Conservation (phyloP, 23 tunicate species). For the Trididemnum miniatum region DNA sequence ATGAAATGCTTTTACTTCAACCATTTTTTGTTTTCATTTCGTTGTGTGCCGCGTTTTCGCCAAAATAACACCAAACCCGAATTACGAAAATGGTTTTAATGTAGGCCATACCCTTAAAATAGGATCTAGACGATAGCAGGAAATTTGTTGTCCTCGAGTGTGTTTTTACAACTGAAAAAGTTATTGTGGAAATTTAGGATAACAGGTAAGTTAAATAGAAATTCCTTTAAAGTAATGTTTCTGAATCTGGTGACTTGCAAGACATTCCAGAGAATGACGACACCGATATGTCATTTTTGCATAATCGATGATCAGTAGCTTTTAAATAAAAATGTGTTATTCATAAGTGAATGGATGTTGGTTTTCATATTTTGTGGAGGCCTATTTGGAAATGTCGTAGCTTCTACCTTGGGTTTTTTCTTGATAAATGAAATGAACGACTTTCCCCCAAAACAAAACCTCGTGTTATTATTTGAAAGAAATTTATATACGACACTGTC, state of each 20-base stretch:
- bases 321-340: neutral
- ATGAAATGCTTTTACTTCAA: too few species aligned
- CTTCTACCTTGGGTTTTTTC: neutral
- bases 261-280: neutral
- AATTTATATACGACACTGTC: neutral
- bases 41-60: too few species aligned
- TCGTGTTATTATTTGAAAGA: neutral
- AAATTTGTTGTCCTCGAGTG: neutral
- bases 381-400: neutral
- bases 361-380: neutral
- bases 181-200: neutral
- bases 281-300: neutral
- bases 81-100: too few species aligned
- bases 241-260: neutral
- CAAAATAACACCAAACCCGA: too few species aligned
- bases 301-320: neutral
- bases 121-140: neutral
- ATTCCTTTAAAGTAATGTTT: neutral
- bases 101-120: too few species aligned
- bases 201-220: neutral
- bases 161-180: neutral
- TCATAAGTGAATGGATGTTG: neutral
- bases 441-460: neutral
- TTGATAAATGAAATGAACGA: neutral
- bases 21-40: too few species aligned